These are phyloP conservation scores for Sycophila sp. DNA, from an alignment of 1,140 invertebrate species.

Conservation along the genomic window DNA sequence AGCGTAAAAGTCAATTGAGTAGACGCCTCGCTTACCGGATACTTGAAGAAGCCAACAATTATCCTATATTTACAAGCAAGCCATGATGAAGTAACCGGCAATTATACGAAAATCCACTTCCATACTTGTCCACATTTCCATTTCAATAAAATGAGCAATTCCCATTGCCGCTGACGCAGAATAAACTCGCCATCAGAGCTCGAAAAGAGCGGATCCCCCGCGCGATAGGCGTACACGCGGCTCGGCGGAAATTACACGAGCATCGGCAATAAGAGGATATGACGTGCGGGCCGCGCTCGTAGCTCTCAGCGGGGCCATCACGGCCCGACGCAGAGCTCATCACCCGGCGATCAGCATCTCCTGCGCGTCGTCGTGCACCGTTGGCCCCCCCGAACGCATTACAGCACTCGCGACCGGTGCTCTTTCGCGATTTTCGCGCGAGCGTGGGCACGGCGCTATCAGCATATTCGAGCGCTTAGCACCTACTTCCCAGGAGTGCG, in stretches of 20 bases:
- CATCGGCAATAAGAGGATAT: constrained; percentile 50
- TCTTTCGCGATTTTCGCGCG: constrained; percentile 43
- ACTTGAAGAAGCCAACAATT: no score
- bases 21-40: no score
- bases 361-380: constrained; percentile 47
- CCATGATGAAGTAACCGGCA: no score
- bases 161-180: not conserved
- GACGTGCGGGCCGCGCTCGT: constrained; percentile 45
- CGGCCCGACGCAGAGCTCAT: constrained; percentile 56
- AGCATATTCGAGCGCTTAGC: constrained; percentile 66
- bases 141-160: constrained; percentile 28
- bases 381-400: constrained; percentile 58
- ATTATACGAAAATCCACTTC: no score
- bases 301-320: constrained; percentile 64
- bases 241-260: constrained; percentile 49
- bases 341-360: constrained; percentile 64
- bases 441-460: constrained; percentile 54
- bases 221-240: not conserved
- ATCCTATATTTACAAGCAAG: no score
- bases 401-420: constrained; percentile 51
- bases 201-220: constrained; percentile 2
- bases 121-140: not conserved
- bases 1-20: no score
- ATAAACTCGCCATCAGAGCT: constrained; percentile 1
- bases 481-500: constrained; percentile 66